Evolutionary conservation across 2,113 vertebrate species (phyloP), one percentile per base, ranked within the genome.

Genomic region (Pimephales promelas): DNA sequence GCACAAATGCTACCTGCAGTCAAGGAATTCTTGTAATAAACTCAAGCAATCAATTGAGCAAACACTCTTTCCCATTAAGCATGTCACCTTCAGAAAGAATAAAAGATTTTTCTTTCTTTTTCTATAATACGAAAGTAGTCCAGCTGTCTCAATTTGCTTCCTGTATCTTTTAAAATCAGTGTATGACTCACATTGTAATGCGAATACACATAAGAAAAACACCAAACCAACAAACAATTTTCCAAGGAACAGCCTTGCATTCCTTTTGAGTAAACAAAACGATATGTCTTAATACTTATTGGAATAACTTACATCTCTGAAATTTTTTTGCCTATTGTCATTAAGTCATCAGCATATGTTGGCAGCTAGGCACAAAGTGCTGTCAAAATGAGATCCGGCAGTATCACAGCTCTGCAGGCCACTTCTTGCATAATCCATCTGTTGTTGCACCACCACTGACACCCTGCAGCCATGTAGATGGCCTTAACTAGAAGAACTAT

Each of bases 141-240:
- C 34, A 70, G 4, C 34, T 70, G 34, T n/a, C 34, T 40, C 4
- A 40, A 70, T 1, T 6, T 26, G 70, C 24, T 47, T 47, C 10
- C 40, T 14, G 13, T 47, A 2, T 73, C 71, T 73, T 47, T 18
- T 49, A 45, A 11, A 72, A 47, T 47, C 8, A 22, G 9, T 26
- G 4, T n/a, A 31, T 72, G 70, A 72, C 43, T 47, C 22, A 4
- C 43, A 22, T 18, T 74, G 24, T 74, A 31, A 74, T 1, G 8
- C 0, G 0, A 49, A 74, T 64, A 5, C 9, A 40, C n/a, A 52
- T 20, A 10, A 20, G 13, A 56, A 61, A 57, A 28, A 14, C 16
- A 14, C 62, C 77, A 75, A 87, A 79, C 66, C 28, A 72, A 56
- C 43, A 6, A 56, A 76, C 24, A 1, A 47, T n/a, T 81, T 84